A percentile compares a stretch with the other conserved stretches of the same genome.
These are phyloP conservation scores for Sinotaia quadrata DNA, from an alignment of 2,888 invertebrate species.

Conservation along the genomic window DNA sequence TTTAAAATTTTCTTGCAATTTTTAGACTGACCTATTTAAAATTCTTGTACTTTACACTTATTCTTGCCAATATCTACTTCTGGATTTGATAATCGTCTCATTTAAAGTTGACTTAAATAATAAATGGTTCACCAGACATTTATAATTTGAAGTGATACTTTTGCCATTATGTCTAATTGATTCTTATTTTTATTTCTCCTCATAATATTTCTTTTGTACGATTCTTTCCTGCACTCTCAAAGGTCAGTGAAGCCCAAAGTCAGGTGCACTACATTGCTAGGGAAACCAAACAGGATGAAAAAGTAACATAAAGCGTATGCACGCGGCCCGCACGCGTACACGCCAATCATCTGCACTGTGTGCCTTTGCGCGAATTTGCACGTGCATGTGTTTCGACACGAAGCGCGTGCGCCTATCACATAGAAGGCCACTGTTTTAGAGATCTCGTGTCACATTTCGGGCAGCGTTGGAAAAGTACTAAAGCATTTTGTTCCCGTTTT, in stretches of 20 bases:
- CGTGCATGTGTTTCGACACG: constrained; percentile 17
- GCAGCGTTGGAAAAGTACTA: background rate
- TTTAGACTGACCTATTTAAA: no score
- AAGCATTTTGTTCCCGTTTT: background rate
- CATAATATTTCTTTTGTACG: background rate
- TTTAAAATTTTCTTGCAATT: no score
- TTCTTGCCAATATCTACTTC: no score
- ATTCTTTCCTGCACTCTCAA: background rate
- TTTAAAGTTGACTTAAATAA: no score
- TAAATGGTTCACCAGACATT: no score
- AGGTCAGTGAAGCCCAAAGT: background rate
- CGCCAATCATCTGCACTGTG: constrained; percentile 23
- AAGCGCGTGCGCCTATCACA: constrained; percentile 3
- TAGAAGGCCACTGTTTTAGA: background rate
- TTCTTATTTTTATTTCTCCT: background rate
- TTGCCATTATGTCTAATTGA: no score
- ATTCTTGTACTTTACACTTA: no score
- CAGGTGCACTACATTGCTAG: constrained; percentile 13
- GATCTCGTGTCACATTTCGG: background rate
- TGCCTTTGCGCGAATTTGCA: background rate
- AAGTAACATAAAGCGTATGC: no score
- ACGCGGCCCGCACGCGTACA: constrained; percentile 21
- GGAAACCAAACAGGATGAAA: no score
- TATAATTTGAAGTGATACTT: no score
- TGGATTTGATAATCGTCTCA: no score